Evolutionary conservation across 2,113 vertebrate genomes (phyloP).

Genomic region (cat (Felis catus)): DNA sequence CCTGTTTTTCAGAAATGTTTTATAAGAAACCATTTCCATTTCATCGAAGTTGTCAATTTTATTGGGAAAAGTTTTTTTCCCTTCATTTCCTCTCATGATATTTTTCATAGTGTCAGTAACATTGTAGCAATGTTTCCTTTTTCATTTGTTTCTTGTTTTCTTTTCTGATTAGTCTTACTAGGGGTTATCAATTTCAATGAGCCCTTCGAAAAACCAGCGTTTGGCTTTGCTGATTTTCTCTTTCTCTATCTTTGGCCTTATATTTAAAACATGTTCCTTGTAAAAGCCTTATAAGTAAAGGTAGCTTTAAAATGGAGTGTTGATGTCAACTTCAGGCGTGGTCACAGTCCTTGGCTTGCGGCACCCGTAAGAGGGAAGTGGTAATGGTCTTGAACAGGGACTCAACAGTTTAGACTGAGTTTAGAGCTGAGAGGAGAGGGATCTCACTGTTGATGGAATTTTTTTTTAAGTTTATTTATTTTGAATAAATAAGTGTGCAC

Average conservation of each 20-base stretch:
- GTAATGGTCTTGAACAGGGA: neutral
- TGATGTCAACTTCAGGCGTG: neutral
- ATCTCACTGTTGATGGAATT: neutral
- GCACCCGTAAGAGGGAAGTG: neutral
- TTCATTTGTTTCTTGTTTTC: neutral
- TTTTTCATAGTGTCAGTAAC: constrained; percentile 17
- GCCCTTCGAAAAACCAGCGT: neutral
- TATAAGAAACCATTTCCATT: constrained; percentile 4
- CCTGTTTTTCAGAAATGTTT: neutral
- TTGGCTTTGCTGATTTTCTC: neutral
- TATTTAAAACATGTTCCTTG: neutral
- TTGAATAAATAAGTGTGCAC: too few species aligned
- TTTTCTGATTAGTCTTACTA: neutral
- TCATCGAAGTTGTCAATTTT: neutral
- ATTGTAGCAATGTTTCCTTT: neutral
- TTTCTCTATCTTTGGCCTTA: neutral
- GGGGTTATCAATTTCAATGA: neutral
- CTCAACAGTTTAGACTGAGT: neutral
- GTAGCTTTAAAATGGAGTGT: neutral
- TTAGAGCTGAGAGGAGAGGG: neutral
- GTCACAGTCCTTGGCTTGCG: neutral
- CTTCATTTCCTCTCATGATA: neutral
- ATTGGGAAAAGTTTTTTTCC: neutral
- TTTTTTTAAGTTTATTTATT: neutral
- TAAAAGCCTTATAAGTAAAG: neutral